Percentiles rank a stretch among this genome's conserved stretches.
Evolutionary conservation across 2,113 vertebrate species (phyloP).

Genomic region (Pipa parva): DNA sequence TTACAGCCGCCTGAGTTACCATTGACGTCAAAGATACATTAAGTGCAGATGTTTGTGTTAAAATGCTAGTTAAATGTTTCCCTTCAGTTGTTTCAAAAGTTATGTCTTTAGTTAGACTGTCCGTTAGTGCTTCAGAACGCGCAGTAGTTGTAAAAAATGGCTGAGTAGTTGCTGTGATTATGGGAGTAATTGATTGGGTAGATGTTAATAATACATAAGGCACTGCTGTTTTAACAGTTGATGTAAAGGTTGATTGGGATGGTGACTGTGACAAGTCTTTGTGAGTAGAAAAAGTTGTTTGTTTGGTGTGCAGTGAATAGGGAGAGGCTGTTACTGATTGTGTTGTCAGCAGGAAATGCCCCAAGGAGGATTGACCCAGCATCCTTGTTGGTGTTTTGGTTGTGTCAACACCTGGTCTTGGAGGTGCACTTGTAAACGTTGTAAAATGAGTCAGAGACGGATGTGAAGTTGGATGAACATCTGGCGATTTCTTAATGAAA

Average conservation of each 20-base stretch:
- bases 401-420: constrained; percentile 32
- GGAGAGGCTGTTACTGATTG: constrained; percentile 18
- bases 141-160: background rate
- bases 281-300: constrained; percentile 24
- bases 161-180: constrained; percentile 19
- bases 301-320: constrained; percentile 32
- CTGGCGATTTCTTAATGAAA: background rate
- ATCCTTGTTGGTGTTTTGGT: constrained; percentile 44
- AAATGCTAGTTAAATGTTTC: constrained; percentile 24
- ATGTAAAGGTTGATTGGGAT: background rate
- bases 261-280: background rate
- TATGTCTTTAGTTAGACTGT: background rate
- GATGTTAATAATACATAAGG: background rate
- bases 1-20: constrained; percentile 23
- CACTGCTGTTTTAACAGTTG: background rate
- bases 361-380: constrained; percentile 43
- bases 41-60: constrained; percentile 23
- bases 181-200: constrained; percentile 5
- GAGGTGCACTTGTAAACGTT: constrained; percentile 33
- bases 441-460: constrained; percentile 18
- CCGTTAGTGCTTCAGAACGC: constrained; percentile 9
- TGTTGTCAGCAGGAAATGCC: constrained; percentile 28
- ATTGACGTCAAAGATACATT: constrained; percentile 23
- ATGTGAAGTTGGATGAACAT: constrained; percentile 32
- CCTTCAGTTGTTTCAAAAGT: background rate